These are phyloP conservation scores for Anastrepha ludens DNA, from an alignment of 1,140 invertebrate species.

Conservation along the genomic window DNA sequence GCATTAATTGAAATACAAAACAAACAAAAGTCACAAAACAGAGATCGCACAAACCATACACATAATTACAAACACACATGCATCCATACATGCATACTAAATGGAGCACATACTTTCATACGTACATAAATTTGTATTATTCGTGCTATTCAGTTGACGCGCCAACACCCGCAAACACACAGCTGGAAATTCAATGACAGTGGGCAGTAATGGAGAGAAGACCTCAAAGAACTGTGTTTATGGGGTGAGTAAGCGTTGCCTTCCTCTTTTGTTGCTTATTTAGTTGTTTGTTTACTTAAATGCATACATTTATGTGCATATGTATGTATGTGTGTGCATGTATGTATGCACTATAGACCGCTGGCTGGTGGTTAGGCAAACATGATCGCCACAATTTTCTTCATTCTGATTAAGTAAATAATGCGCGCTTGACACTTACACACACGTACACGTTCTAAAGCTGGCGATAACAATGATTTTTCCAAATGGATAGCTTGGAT, in stretches of 20 bases:
- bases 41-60: slow-evolving; percentile 29
- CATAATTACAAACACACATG: too few species aligned
- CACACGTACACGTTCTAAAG: neutral
- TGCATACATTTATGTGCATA: neutral
- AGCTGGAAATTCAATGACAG: slow-evolving; percentile 14
- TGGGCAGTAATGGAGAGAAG: slow-evolving; percentile 26
- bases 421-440: neutral
- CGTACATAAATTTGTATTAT: neutral
- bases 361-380: neutral
- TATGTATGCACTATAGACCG: neutral
- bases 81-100: neutral
- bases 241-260: slow-evolving; percentile 35
- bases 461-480: neutral
- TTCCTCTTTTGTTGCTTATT: neutral
- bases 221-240: slow-evolving; percentile 13
- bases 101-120: neutral
- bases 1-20: slow-evolving; percentile 45
- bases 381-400: slow-evolving; percentile 23
- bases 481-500: neutral
- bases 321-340: neutral
- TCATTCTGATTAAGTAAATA: neutral
- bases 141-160: slow-evolving; percentile 35
- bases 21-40: slow-evolving; percentile 46
- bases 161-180: slow-evolving; percentile 21
- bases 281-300: slow-evolving; percentile 35